Evolutionary conservation across 2,888 invertebrate species (phyloP), one percentile per base, ranked within the genome.

Genomic region (Acholoe squamosa): DNA sequence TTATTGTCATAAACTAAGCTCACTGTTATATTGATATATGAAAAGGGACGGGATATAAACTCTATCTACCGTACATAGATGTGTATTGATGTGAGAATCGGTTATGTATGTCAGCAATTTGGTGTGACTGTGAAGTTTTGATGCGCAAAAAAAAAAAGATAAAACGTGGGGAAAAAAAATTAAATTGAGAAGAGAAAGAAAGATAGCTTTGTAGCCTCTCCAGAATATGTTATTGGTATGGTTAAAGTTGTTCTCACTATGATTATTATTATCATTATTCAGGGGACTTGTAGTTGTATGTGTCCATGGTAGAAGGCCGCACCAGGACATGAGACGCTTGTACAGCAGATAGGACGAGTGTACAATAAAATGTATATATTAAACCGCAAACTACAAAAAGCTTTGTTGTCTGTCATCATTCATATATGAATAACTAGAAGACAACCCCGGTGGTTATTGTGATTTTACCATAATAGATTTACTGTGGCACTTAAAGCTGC

Each of bases 311-410:
- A 25, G 54, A 25, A 84, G 3, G 52, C 51, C 52, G 25, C 54
- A 51, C 84, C 10, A 19, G 54, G n/a, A 84, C 84, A 25, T n/a
- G n/a, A 5, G n/a, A 52, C 25, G 84, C 52, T 84, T 84, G 84
- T 84, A 84, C 84, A 84, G 84, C 12, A 54, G 52, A n/a, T n/a
- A n/a, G n/a, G n/a, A 28, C 43, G 33, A 77, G 77, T 84, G 84
- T 84, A 84, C 43, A 84, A 54, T 84, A 84, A 84, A 84, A 51
- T 84, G 84, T 84, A 84, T 84, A 84, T 84, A 84, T 77, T 71
- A 77, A 77, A 77, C 67, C n/a, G 67, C 77, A 77, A 71, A 71
- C 10, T n/a, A 16, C 71, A n/a, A 71, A 71, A 71, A 71, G n/a
- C n/a, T n/a, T n/a, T n/a, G n/a, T n/a, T n/a, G n/a, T n/a, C n/a